phyloP scores from a whole-genome alignment of 2,797 vertebrate genomes.

The Poecile montanus region DNA sequence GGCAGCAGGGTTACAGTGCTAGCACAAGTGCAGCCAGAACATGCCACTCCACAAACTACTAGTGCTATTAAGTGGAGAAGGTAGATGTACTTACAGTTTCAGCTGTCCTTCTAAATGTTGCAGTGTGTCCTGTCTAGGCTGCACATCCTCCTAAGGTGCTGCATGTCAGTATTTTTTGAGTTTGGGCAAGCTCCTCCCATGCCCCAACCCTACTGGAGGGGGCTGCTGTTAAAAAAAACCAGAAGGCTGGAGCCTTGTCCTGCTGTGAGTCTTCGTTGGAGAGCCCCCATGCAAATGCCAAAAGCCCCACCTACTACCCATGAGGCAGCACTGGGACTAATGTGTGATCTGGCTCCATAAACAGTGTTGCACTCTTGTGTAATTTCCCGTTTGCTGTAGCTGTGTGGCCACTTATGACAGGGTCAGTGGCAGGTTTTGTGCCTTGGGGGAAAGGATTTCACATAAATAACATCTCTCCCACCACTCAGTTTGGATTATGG shows the following conservation, averaged over 20 bases:
- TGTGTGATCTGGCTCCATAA: not conserved
- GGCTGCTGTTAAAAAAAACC: not conserved
- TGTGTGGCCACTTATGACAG: not conserved
- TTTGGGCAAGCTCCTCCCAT: not conserved
- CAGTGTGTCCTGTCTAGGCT: not conserved
- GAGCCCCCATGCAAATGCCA: not conserved
- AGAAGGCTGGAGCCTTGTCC: not conserved
- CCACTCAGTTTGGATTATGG: not conserved
- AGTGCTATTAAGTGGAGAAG: not conserved
- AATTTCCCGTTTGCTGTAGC: not conserved
- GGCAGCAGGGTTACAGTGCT: not conserved
- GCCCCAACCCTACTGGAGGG: not conserved
- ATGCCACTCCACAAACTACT: not conserved
- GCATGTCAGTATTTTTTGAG: not conserved
- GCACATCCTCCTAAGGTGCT: not conserved
- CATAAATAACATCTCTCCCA: rapidly evolving
- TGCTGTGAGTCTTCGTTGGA: not conserved
- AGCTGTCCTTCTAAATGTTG: not conserved
- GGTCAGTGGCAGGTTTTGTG: not conserved
- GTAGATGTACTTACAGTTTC: not conserved
- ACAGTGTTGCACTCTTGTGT: not conserved
- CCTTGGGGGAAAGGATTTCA: not conserved
- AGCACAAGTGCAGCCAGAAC: not conserved
- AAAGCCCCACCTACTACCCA: constrained; percentile 19
- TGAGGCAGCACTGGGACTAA: not conserved